Evolutionary conservation across 2,113 vertebrate species (phyloP).

Genomic region (Antechinus flavipes): DNA sequence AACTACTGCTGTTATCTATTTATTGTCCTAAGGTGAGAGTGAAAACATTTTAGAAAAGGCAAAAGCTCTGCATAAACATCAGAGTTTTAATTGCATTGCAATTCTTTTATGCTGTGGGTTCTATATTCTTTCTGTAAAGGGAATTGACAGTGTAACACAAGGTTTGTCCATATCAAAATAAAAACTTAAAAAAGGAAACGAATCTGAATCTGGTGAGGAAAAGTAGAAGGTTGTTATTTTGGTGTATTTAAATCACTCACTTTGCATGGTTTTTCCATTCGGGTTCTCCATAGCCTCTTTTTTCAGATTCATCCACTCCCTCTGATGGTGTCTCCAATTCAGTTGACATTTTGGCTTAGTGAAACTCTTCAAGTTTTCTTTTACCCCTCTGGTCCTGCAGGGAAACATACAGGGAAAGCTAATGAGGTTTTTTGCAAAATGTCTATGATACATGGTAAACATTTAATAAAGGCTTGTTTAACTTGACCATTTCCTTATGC

Average conservation of each 20-base stretch:
- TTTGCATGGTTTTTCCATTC: slow-evolving; percentile 70
- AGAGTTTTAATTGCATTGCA: neutral
- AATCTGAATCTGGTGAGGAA: neutral
- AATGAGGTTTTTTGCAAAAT: neutral
- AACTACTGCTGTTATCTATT: neutral
- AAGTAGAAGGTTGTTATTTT: neutral
- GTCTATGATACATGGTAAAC: too few species aligned
- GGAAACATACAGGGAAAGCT: slow-evolving; percentile 39
- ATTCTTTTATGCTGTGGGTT: slow-evolving; percentile 3
- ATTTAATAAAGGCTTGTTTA: too few species aligned
- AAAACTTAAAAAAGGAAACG: neutral
- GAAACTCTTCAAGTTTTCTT: neutral
- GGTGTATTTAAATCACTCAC: slow-evolving; percentile 65
- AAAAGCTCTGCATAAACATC: neutral
- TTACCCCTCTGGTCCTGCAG: slow-evolving; percentile 51
- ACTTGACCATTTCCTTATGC: too few species aligned
- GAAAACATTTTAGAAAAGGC: neutral
- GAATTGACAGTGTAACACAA: neutral
- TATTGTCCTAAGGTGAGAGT: neutral
- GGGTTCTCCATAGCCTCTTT: slow-evolving; percentile 26
- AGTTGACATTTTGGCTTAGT: slow-evolving; percentile 53
- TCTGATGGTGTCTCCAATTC: slow-evolving; percentile 74
- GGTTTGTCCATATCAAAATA: neutral
- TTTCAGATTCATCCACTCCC: slow-evolving; percentile 74
- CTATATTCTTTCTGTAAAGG: neutral